Evolutionary conservation across 2,888 invertebrate genomes (phyloP).

Genomic region (Lottia gigantea): DNA sequence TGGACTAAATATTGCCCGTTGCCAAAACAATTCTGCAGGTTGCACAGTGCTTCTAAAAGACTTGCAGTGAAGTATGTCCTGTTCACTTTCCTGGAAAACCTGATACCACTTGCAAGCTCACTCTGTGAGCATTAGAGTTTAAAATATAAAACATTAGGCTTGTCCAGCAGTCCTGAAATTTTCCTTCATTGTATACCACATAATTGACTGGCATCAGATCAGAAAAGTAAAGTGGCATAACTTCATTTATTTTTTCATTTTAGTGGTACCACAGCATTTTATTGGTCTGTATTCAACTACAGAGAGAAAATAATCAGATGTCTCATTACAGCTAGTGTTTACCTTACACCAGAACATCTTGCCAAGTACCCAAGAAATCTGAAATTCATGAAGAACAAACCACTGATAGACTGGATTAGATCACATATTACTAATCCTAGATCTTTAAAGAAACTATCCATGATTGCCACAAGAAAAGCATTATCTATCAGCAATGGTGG

Average conservation of each 20-base stretch:
- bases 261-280: conserved; percentile 44
- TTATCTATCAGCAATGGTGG: neutral
- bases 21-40: too few relatives aligned
- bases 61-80: too few relatives aligned
- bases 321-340: conserved; percentile 38
- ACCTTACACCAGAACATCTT: conserved; percentile 32
- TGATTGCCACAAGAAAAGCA: conserved; percentile 26
- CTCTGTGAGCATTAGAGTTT: too few relatives aligned
- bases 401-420: conserved; percentile 28
- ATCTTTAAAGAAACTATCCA: conserved; percentile 31
- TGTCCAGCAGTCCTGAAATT: too few relatives aligned
- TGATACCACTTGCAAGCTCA: neutral
- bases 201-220: too few relatives aligned
- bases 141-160: too few relatives aligned
- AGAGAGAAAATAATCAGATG: conserved; percentile 34
- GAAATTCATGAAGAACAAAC: conserved; percentile 39
- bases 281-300: conserved; percentile 52
- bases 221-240: too few relatives aligned
- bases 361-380: conserved; percentile 42
- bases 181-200: too few relatives aligned
- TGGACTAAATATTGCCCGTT: too few relatives aligned
- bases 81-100: neutral
- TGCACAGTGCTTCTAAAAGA: too few relatives aligned
- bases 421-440: conserved; percentile 35
- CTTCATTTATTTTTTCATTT: neutral